Evolutionary conservation across 2,888 invertebrate genomes (phyloP).

Genomic region (Cheilosia vernalis): DNA sequence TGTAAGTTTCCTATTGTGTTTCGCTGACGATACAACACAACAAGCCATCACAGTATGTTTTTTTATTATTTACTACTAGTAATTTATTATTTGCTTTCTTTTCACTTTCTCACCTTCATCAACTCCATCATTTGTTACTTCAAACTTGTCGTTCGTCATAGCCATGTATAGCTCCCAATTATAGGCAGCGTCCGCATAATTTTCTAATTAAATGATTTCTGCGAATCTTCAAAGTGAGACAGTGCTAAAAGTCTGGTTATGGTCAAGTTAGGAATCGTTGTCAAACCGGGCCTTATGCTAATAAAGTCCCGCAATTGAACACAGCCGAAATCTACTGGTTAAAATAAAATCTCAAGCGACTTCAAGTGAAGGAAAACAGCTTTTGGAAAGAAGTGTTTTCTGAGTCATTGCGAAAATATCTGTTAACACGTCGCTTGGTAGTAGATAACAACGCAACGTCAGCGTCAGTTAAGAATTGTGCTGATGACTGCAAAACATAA

Average conservation of each 20-base stretch:
- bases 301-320: slow-evolving; percentile 1
- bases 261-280: background rate
- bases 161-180: slow-evolving; percentile 5
- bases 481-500: slow-evolving; percentile 52
- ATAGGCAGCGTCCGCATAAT: slow-evolving; percentile 7
- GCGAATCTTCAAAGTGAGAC: background rate
- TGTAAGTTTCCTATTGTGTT: slow-evolving; percentile 50
- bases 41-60: slow-evolving; percentile 9
- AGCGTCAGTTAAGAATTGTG: slow-evolving; percentile 10
- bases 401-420: slow-evolving; percentile 63
- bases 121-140: slow-evolving; percentile 23
- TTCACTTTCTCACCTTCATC: slow-evolving; percentile 70
- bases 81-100: slow-evolving; percentile 65
- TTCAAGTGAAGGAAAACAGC: slow-evolving; percentile 66
- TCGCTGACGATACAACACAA: slow-evolving; percentile 9
- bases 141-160: slow-evolving; percentile 2
- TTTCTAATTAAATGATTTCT: background rate
- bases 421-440: slow-evolving; percentile 15
- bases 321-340: background rate
- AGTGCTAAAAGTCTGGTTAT: too few species aligned
- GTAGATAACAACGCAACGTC: background rate
- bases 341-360: slow-evolving; percentile 35
- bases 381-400: slow-evolving; percentile 29
- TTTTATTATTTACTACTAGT: slow-evolving; percentile 21
- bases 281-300: background rate